Evolutionary conservation across 2,113 vertebrate genomes (phyloP).

Genomic region (Poeciliopsis retropinna): DNA sequence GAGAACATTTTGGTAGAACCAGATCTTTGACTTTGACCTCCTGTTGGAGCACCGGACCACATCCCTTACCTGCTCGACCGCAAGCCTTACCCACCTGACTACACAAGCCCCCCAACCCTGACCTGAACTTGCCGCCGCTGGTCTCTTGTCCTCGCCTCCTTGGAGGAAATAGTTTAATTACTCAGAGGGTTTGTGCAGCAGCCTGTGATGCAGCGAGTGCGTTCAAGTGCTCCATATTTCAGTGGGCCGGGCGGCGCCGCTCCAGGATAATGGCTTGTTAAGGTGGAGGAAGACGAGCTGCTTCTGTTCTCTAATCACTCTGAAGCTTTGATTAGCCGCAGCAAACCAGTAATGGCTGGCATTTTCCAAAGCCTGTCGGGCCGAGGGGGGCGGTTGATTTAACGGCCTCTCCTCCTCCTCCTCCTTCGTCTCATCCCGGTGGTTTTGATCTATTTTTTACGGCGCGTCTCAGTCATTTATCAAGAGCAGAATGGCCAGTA

Average conservation of each 20-base stretch:
- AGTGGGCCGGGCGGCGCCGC: conserved; percentile 26
- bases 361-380: conserved; percentile 71
- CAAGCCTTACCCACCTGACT: too few relatives aligned
- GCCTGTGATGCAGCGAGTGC: conserved; percentile 21
- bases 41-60: too few relatives aligned
- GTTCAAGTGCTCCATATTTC: conserved; percentile 58
- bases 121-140: not conserved
- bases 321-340: conserved; percentile 72
- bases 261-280: conserved; percentile 66
- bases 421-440: conserved; percentile 63
- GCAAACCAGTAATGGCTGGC: conserved; percentile 73
- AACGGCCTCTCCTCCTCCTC: conserved; percentile 63
- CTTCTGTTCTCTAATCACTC: conserved; percentile 68
- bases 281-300: conserved; percentile 52
- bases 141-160: conserved; percentile 2
- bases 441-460: conserved; percentile 83
- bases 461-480: conserved; percentile 78
- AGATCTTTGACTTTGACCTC: too few relatives aligned
- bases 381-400: conserved; percentile 59
- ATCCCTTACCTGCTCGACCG: too few relatives aligned
- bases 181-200: conserved; percentile 29
- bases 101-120: too few relatives aligned
- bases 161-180: conserved; percentile 36
- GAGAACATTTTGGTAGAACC: too few relatives aligned
- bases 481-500: conserved; percentile 74